Evolutionary conservation across 1,140 invertebrate species (phyloP), one percentile per base, ranked within the genome.

Genomic region (Meloidogyne floridensis): DNA sequence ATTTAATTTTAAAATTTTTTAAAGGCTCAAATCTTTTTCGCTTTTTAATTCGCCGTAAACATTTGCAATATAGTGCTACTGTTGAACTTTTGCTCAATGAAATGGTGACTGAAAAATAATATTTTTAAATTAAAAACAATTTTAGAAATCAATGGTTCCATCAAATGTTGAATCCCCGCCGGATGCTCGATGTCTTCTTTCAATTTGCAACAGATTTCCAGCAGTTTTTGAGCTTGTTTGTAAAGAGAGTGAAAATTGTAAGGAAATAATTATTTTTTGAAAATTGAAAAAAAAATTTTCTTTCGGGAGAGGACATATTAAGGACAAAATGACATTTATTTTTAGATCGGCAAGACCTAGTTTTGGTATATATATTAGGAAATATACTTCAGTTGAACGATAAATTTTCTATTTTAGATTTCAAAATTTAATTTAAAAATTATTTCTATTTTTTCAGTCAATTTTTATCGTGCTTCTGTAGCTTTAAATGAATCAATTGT

Each of bases 1-100:
- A 47, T 75, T 53, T 10, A 75, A 75, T 32, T 54, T 8, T 10
- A 42, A 42, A 51, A 13, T 11, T 51, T 6, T 76, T 76, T 47
- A 47, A 56, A 76, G 75, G 75, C 11, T 76, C 75, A 56, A 76
- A 76, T 76, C 56, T 76, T 15, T 76, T 59, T 8, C 75, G 75
- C 2, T 69, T 76, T 76, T 56, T 76, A 69, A 42, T 56, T n/a
- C 75, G 75, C 11, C 43, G 56, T 65, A 65, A 65, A 56, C 75
- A 75, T 6, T 18, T 7, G 9, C 73, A 76, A 76, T 76, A 69
- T 15, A 15, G 43, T 76, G 20, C 75, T 42, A 0, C 56, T 65
- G 53, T 76, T 42, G 42, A 76, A 69, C 6, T 13, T 53, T 76
- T 76, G 42, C 7, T 76, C 6, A 51, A 76, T 15, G 69, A 65